Percentiles rank a stretch among this genome's conserved stretches.
Evolutionary conservation across 2,888 invertebrate species (phyloP).

Genomic region (Gortyna flavago): DNA sequence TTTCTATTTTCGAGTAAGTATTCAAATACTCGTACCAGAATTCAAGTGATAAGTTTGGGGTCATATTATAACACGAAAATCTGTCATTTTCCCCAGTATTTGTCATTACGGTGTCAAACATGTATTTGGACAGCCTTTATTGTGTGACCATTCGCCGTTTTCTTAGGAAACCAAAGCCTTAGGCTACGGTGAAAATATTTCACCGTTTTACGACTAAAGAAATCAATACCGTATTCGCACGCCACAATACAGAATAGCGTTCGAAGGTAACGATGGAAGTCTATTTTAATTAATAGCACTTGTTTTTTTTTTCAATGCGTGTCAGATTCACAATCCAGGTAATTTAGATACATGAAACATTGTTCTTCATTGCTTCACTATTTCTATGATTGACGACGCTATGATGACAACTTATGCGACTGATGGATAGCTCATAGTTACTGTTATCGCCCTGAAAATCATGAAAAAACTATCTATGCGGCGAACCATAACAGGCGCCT

Average conservation of each 20-base stretch:
- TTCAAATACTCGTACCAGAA: not conserved
- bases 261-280: conserved; percentile 22
- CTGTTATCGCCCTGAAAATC: not conserved
- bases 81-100: not conserved
- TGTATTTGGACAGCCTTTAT: not conserved
- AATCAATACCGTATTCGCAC: conserved; percentile 14
- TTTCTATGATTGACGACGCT: not conserved
- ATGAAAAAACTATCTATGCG: not conserved
- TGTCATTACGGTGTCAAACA: not conserved
- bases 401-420: not conserved
- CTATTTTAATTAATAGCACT: conserved; percentile 10
- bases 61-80: not conserved
- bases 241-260: conserved; percentile 5
- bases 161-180: not conserved
- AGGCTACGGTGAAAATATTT: not conserved
- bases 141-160: not conserved
- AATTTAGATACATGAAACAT: not conserved
- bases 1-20: not conserved
- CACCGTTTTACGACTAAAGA: not conserved
- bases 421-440: not conserved
- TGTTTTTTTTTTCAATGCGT: not conserved
- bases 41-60: not conserved
- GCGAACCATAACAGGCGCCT: not conserved
- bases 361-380: not conserved
- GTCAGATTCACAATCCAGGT: not conserved